phyloP scores from a whole-genome alignment of 1,140 invertebrate species.

The Hylaeus volcanicus region DNA sequence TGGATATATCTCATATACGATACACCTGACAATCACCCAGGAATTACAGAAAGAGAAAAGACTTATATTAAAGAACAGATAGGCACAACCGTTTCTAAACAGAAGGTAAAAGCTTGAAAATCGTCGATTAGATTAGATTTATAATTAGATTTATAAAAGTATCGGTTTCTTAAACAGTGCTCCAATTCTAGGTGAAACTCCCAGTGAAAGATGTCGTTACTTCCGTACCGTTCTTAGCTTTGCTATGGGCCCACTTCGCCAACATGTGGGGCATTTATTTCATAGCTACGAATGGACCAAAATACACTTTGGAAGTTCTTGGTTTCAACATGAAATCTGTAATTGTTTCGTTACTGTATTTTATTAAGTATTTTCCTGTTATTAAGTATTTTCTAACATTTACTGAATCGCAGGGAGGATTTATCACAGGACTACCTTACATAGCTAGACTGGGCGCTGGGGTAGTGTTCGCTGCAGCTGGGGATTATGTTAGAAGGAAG shows the following conservation, averaged over 20 bases:
- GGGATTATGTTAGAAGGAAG: conserved; percentile 84
- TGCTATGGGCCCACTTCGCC: conserved; percentile 86
- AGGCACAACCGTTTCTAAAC: conserved; percentile 81
- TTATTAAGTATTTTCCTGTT: not conserved
- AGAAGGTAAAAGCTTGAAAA: conserved; percentile 71
- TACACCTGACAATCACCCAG: conserved; percentile 87
- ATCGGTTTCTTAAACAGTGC: too few species aligned
- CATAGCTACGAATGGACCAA: conserved; percentile 93
- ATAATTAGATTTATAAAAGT: too few species aligned
- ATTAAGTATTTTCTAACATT: not conserved
- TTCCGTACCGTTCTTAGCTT: conserved; percentile 85
- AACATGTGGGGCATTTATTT: conserved; percentile 91
- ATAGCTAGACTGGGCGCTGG: conserved; percentile 84
- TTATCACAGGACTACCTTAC: conserved; percentile 87
- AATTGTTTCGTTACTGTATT: conserved; percentile 42
- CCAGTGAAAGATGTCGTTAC: conserved; percentile 80
- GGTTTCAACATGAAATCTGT: conserved; percentile 90
- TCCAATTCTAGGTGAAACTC: conserved; percentile 61
- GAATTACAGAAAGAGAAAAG: conserved; percentile 88
- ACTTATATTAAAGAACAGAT: conserved; percentile 86
- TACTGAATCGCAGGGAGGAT: conserved; percentile 81
- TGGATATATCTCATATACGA: conserved; percentile 87
- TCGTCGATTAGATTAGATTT: too few species aligned
- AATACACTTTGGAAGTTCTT: conserved; percentile 92
- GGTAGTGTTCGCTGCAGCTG: conserved; percentile 85